Percentiles rank a stretch among this genome's conserved stretches.
Evolutionary conservation across 2,888 invertebrate genomes (phyloP).

Genomic region (Pseudolycoriella hygida): DNA sequence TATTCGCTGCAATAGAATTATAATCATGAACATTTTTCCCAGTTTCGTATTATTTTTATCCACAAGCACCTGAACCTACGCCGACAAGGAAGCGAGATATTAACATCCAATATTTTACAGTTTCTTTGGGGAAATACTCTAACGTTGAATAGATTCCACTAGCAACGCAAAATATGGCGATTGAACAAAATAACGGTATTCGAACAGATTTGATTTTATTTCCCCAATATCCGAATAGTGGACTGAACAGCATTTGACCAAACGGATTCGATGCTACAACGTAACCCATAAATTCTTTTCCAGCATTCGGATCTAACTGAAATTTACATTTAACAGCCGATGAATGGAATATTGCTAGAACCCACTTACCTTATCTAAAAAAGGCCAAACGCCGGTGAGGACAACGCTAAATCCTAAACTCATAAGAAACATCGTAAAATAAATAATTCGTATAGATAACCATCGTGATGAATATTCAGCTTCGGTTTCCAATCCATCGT

Average conservation of each 20-base stretch:
- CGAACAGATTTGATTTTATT: constrained; percentile 56
- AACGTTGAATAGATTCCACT: constrained; percentile 59
- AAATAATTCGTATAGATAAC: constrained; percentile 63
- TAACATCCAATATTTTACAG: constrained; percentile 55
- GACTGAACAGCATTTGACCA: constrained; percentile 74
- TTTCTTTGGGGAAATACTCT: constrained; percentile 44
- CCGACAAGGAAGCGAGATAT: constrained; percentile 63
- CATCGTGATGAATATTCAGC: constrained; percentile 51
- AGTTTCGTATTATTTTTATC: not conserved
- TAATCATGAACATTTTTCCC: no score
- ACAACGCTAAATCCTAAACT: constrained; percentile 76
- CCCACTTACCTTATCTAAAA: constrained; percentile 54
- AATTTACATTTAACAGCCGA: not conserved
- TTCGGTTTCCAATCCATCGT: constrained; percentile 43
- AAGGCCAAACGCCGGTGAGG: constrained; percentile 77
- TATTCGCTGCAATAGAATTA: constrained; percentile 62
- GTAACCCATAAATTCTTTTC: constrained; percentile 67
- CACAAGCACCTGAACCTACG: constrained; percentile 52
- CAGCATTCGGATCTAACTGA: constrained; percentile 59
- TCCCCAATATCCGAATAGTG: constrained; percentile 70
- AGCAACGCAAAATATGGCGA: constrained; percentile 52
- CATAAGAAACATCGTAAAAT: constrained; percentile 82
- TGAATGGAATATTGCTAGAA: not conserved
- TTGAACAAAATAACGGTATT: constrained; percentile 48
- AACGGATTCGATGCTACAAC: constrained; percentile 75